Evolutionary conservation across 1,140 invertebrate genomes (phyloP), one percentile per base, ranked within the genome.

Genomic region (Aphelinus certus): DNA sequence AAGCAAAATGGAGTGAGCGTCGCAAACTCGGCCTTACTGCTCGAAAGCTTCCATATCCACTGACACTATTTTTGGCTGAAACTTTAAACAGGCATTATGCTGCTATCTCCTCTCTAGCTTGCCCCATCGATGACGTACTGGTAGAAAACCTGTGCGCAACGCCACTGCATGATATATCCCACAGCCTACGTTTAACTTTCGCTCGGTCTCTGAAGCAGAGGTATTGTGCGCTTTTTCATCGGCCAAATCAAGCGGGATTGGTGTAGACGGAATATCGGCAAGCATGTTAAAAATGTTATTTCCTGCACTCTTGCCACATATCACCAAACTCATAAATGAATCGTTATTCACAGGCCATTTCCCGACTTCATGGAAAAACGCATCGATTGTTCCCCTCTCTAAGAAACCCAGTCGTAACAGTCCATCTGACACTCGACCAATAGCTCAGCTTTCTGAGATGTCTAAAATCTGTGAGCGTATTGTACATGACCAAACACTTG

Each of bases 381-480:
- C 26, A 26, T 26, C 26, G 26, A 26, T 26, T 7, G 5, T 10
- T 7, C 10, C 53, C 10, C 26, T 64, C 6, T 7, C 48, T 3
- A 73, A 64, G 46, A 57, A 51, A 26, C 3, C 3, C 1, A 55
- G 46, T 47, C 55, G 55, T 1, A n/a, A 1, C 53, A 42, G 26
- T 26, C 26, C 26, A 26, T 26, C 26, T 26, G 26, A 26, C 26
- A 26, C 26, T 26, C 26, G 26, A 26, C 26, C 26, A 26, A 26
- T 26, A 26, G 26, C 26, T 26, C 26, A 26, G 26, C 26, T 26
- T 26, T n/a, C 74, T 71, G 0, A 73, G 70, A 9, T 68, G 9
- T 72, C 64, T 2, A 77, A 75, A 53, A 3, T 68, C 0, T 42
- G 75, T 9, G 73, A 75, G 55, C 45, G 45, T 46, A 26, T 73